phyloP scores from a whole-genome alignment of 2,888 invertebrate species.

The Noctua comes region DNA sequence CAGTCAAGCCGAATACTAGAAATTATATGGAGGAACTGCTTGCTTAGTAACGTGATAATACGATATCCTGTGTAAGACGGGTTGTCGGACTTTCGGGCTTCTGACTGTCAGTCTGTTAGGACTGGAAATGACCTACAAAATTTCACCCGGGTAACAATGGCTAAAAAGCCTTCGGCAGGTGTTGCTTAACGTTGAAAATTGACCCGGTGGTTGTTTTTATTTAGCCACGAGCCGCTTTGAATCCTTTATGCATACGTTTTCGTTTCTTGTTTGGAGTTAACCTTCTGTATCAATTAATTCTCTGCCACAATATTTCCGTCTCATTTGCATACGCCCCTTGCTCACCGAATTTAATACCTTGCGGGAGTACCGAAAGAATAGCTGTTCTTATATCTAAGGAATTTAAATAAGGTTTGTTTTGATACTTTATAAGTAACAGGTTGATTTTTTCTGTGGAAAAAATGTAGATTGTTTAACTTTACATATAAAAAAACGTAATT shows the following conservation, averaged over 20 bases:
- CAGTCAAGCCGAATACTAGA: background rate
- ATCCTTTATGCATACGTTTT: background rate
- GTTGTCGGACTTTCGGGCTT: background rate
- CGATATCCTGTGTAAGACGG: background rate
- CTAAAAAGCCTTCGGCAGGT: background rate
- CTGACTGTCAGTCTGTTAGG: background rate
- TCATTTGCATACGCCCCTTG: constrained; percentile 51
- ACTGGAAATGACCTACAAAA: too few relatives aligned
- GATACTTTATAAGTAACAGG: constrained; percentile 32
- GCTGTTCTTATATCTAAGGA: constrained; percentile 36
- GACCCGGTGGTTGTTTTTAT: background rate
- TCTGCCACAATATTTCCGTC: constrained; percentile 22
- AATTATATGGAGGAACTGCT: background rate
- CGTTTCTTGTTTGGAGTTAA: background rate
- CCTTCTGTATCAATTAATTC: background rate
- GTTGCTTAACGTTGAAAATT: background rate
- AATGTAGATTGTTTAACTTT: background rate
- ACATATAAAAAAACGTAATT: background rate
- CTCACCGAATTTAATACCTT: constrained; percentile 53
- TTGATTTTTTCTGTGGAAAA: constrained; percentile 5
- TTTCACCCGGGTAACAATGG: background rate
- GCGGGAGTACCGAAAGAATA: constrained; percentile 43
- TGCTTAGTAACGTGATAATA: background rate
- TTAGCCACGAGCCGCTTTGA: background rate
- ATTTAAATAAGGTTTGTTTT: constrained; percentile 54